These are phyloP conservation scores for Tortricodes alternella DNA, from an alignment of 2,888 invertebrate species.

Conservation along the genomic window DNA sequence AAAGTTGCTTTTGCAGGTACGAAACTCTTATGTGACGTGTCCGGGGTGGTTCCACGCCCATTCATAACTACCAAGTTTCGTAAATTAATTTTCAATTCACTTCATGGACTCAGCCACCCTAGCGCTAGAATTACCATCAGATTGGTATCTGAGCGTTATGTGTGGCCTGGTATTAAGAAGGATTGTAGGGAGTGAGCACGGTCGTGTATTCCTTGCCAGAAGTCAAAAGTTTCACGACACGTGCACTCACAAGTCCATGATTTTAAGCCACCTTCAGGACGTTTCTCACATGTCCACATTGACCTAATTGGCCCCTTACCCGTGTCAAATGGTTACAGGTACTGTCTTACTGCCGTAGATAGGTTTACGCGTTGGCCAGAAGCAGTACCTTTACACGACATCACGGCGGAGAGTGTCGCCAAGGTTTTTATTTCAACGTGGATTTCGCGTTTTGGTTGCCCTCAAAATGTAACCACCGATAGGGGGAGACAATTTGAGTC, in stretches of 20 bases:
- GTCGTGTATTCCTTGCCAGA: not conserved
- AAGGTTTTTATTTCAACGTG: not conserved
- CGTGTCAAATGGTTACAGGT: not conserved
- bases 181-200: too few relatives aligned
- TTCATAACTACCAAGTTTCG: not conserved
- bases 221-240: too few relatives aligned
- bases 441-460: too few relatives aligned
- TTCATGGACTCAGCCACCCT: too few relatives aligned
- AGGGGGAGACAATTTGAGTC: too few relatives aligned
- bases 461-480: too few relatives aligned
- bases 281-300: not conserved
- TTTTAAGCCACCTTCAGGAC: too few relatives aligned
- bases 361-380: constrained; percentile 4
- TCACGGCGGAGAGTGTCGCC: not conserved
- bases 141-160: not conserved
- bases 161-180: too few relatives aligned
- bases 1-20: not conserved
- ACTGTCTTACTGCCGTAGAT: not conserved
- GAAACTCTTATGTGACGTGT: not conserved
- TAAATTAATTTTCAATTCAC: not conserved
- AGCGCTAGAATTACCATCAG: not conserved
- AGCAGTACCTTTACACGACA: not conserved
- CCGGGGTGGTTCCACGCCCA: not conserved
- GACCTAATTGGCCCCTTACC: not conserved
- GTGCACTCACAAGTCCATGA: too few relatives aligned